Percentiles rank a stretch among this genome's conserved stretches.
Conservation (phyloP, 1,140 invertebrate genomes). For the Atopsyche davidsoni region DNA sequence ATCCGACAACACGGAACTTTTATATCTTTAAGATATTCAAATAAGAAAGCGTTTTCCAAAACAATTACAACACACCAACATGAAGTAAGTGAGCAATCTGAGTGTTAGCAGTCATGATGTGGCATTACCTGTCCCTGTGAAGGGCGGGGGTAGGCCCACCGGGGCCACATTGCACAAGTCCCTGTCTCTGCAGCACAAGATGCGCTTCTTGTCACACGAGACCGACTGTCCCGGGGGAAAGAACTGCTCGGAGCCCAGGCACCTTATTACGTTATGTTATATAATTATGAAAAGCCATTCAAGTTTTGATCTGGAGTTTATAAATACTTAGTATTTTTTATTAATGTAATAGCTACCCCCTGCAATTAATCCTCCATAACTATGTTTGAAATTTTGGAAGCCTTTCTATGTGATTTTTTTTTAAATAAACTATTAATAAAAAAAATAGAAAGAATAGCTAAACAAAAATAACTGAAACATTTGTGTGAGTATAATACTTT, state of each 20-base stretch:
- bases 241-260: slow-evolving; percentile 59
- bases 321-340: too few relatives aligned
- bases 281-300: too few relatives aligned
- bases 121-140: slow-evolving; percentile 2
- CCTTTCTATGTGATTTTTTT: too few relatives aligned
- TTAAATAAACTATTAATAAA: too few relatives aligned
- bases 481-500: too few relatives aligned
- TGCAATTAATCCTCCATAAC: too few relatives aligned
- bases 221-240: slow-evolving; percentile 66
- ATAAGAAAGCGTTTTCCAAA: not conserved
- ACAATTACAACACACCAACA: not conserved
- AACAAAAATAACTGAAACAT: too few relatives aligned
- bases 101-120: too few relatives aligned
- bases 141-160: slow-evolving; percentile 37
- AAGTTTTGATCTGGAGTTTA: too few relatives aligned
- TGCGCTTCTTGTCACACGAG: slow-evolving; percentile 49
- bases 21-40: not conserved
- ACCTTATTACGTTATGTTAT: slow-evolving; percentile 50
- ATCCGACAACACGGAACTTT: not conserved
- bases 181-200: slow-evolving; percentile 52
- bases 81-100: not conserved
- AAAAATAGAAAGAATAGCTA: too few relatives aligned
- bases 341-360: too few relatives aligned
- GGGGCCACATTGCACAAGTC: slow-evolving; percentile 60
- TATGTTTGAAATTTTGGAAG: too few relatives aligned